Evolutionary conservation across 2,113 vertebrate genomes (phyloP).

Genomic region (Kryptolebias marmoratus): DNA sequence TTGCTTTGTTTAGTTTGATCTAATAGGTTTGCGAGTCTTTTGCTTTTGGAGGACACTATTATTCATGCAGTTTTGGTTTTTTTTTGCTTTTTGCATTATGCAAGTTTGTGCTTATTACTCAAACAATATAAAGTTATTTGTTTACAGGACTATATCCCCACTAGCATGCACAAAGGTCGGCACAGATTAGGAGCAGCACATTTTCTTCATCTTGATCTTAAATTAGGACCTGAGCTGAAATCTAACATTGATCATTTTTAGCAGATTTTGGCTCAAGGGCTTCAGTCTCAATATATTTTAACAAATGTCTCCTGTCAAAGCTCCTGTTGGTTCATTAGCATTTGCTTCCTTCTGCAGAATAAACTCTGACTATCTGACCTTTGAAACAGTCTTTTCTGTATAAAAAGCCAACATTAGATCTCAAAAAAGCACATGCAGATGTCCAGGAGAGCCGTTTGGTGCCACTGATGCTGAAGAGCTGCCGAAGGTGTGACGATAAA

Average conservation of each 20-base stretch:
- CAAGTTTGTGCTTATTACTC: neutral
- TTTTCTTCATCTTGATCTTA: neutral
- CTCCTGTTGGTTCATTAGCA: neutral
- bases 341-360: neutral
- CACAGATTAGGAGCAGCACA: neutral
- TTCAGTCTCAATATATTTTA: neutral
- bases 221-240: neutral
- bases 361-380: neutral
- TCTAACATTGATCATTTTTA: neutral
- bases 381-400: neutral
- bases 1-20: constrained; percentile 34
- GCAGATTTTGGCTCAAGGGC: too few relatives aligned
- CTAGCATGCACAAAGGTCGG: neutral
- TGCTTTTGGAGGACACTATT: neutral
- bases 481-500: neutral
- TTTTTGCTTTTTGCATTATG: constrained; percentile 1
- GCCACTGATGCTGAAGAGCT: neutral
- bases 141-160: neutral
- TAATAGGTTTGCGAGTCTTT: constrained; percentile 1
- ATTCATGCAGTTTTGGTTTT: neutral
- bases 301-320: neutral
- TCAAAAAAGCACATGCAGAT: too few relatives aligned
- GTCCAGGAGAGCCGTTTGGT: too few relatives aligned
- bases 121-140: neutral
- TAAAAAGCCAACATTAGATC: neutral